These are phyloP conservation scores for Catostylus mosaicus DNA, from an alignment of 30 jellyfish, hydroid and myxozoan species.

Conservation along the genomic window DNA sequence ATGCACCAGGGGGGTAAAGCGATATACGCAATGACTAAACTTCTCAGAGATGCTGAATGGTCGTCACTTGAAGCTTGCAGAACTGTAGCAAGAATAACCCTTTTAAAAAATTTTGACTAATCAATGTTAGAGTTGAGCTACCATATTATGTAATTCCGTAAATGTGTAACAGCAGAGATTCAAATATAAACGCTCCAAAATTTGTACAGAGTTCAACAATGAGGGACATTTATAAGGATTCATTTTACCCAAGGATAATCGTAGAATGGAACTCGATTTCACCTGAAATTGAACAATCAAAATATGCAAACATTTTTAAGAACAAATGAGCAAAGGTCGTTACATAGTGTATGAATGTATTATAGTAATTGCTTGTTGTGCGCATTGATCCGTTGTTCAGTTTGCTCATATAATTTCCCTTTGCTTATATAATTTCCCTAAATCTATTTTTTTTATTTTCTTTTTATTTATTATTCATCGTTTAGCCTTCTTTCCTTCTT, in stretches of 20 bases:
- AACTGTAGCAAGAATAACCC: slow-evolving; percentile 36
- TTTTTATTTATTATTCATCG: slow-evolving; percentile 3
- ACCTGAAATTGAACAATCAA: slow-evolving; percentile 4
- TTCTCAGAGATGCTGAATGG: slow-evolving; percentile 47
- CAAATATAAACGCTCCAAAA: slow-evolving; percentile 39
- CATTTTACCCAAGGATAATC: slow-evolving; percentile 32
- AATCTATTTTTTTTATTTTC: background rate
- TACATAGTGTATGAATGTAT: slow-evolving; percentile 5
- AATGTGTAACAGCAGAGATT: slow-evolving; percentile 28
- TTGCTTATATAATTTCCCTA: background rate
- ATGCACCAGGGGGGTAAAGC: background rate
- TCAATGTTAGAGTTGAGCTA: slow-evolving; percentile 7
- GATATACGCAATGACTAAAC: slow-evolving; percentile 45
- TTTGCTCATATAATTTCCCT: slow-evolving; percentile 15
- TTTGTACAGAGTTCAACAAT: slow-evolving; percentile 35
- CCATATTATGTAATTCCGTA: slow-evolving; percentile 24
- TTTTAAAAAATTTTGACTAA: slow-evolving; percentile 2
- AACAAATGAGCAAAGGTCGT: slow-evolving; percentile 27
- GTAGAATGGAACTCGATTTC: no score
- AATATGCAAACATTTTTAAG: slow-evolving; percentile 8
- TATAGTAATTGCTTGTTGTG: slow-evolving; percentile 16
- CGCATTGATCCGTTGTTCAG: slow-evolving; percentile 29
- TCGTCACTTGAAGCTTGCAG: slow-evolving; percentile 47
- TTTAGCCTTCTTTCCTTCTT: slow-evolving; percentile 6
- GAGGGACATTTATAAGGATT: slow-evolving; percentile 44